Percentiles rank a stretch among this genome's conserved stretches.
Evolutionary conservation across 2,888 invertebrate species (phyloP).

Genomic region (Penaeus monodon): DNA sequence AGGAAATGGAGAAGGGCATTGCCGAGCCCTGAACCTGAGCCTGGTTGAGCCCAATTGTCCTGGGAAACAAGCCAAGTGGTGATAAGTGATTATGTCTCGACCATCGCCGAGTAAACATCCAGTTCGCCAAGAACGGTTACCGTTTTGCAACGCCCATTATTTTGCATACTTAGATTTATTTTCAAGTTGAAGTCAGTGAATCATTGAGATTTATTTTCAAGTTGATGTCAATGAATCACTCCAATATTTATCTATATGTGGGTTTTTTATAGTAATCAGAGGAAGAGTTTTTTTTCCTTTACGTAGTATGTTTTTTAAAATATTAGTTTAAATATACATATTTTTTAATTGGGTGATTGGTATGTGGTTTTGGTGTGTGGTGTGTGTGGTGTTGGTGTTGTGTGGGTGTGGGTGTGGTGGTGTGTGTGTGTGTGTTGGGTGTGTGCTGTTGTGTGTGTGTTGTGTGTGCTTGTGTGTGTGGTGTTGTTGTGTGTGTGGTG

Average conservation of each 20-base stretch:
- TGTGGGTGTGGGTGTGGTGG: too few relatives aligned
- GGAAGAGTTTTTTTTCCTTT: accelerated
- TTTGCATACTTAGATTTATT: background rate
- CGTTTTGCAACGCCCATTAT: background rate
- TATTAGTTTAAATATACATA: too few relatives aligned
- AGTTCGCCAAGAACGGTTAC: background rate
- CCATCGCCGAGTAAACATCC: background rate
- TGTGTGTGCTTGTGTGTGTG: too few relatives aligned
- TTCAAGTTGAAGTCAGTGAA: background rate
- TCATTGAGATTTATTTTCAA: background rate
- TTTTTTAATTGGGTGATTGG: too few relatives aligned
- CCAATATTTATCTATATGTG: too few relatives aligned
- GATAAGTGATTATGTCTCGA: background rate
- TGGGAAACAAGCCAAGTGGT: background rate
- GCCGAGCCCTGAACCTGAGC: background rate
- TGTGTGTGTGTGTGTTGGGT: too few relatives aligned
- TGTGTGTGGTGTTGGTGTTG: too few relatives aligned
- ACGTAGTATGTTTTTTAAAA: too few relatives aligned
- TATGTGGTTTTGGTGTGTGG: too few relatives aligned
- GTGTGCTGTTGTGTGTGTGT: too few relatives aligned
- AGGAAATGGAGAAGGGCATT: background rate
- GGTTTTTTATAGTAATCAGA: too few relatives aligned
- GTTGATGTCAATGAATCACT: background rate
- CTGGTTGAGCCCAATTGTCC: background rate
- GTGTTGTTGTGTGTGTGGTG: too few relatives aligned